Evolutionary conservation across 2,797 vertebrate species (phyloP), one percentile per base, ranked within the genome.

Genomic region (Apogon hyalosoma): DNA sequence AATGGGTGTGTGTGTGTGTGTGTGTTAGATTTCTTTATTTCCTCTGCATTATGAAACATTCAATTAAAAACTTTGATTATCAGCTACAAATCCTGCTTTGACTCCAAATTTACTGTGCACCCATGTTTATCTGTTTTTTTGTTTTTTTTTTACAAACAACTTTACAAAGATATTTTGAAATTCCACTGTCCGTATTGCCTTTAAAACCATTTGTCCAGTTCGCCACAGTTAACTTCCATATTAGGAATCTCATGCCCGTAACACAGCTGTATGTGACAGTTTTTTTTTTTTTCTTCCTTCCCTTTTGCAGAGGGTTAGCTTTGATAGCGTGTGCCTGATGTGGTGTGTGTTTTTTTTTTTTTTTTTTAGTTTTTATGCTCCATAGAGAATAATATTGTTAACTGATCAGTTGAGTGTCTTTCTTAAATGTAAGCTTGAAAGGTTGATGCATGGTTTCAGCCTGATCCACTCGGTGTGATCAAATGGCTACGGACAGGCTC

Each of bases 401-500:
- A 61, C 71, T 73, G 41, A 21, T 39, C 41, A 45, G 61, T 55
- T 66, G 24, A 21, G 43, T 11, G 10, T 15, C 56, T 4, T 59
- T 69, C 4, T 24, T 19, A 56, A 21, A 41, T 54, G 33, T 73
- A 7, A 67, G 11, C 7, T 55, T 57, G 28, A 12, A 11, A 66
- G 38, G 52, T 75, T 68, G 61, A 71, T 55, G 68, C 72, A 48
- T 71, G 52, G 54, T 69, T 73, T 77, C 57, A 71, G 61, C 39
- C 40, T 47, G 43, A 52, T 72, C 77, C 59, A 24, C 58, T 56
- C 48, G 5, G 54, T 64, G 50, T 69, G 81, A 74, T 77, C 70
- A 85, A 77, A 82, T 79, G 76, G 80, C 81, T 64, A 47, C 74
- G 33, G 74, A 73, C 69, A 11, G 48, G 45, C 80, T 67, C 50